Evolutionary conservation across 2,113 vertebrate species (phyloP), one percentile per base, ranked within the genome.

Genomic region (Cyanoramphus novaezelandiae): DNA sequence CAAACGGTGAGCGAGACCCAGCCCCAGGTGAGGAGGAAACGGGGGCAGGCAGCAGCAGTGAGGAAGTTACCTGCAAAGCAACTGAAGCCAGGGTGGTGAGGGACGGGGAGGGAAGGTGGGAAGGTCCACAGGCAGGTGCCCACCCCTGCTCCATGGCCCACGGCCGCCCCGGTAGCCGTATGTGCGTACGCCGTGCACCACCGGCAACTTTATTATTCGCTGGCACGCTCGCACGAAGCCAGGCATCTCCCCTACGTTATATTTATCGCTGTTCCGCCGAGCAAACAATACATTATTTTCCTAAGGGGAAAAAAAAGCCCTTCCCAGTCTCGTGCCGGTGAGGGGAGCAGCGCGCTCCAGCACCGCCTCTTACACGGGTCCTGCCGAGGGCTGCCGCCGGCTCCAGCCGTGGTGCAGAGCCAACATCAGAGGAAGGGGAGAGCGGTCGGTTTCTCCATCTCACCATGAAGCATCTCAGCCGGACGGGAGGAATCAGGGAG

Each of bases 301-400:
- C 53, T 74, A 52, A 71, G 81, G 24, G 17, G 52, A 92, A 59
- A 77, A 63, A 77, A 5, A 39, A 27, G 3, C 55, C 92, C 50
- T 92, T 86, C 81, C 84, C 76, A 8, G 43, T 92, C 52, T 67
- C 68, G 31, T 31, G 88, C 93, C 35, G 17, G 60, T 5, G 57
- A 75, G 64, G 41, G 76, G 88, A 94, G 82, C 83, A 83, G 82
- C 18, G 33, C 70, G 2, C 59, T 85, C 91, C 82, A 9, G 91
- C 87, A 41, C 82, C 53, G 75, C 94, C 89, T 96, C 97, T 97
- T 97, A 97, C 97, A 97, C 72, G 64, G 55, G 86, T 96, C 92
- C 79, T 89, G 95, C 92, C 62, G 94, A 92, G 92, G 92, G 94
- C 85, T 94, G 94, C 94, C 63, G 81, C 93, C 95, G 89, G 93